Evolutionary conservation across 1,140 invertebrate genomes (phyloP).

Genomic region (Cephus cinctus): DNA sequence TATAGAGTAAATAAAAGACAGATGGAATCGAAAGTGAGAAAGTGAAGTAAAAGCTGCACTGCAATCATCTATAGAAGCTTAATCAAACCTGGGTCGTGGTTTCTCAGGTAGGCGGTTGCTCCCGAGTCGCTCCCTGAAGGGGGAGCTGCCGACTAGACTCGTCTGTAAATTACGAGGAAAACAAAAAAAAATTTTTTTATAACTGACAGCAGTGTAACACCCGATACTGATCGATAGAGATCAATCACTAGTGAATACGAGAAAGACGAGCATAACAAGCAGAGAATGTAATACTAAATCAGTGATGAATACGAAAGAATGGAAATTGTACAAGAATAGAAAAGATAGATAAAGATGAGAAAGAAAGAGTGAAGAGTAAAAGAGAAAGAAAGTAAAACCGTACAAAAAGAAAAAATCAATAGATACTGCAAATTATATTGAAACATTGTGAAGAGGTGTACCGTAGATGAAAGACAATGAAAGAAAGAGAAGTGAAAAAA

Average conservation of each 20-base stretch:
- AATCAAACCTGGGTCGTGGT: slow-evolving; percentile 75
- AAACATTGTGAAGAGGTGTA: no score
- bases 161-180: slow-evolving; percentile 50
- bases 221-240: no score
- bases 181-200: no score
- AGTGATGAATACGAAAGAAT: no score
- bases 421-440: neutral
- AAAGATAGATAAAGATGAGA: no score
- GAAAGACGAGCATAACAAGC: no score
- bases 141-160: slow-evolving; percentile 67
- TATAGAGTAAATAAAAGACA: neutral
- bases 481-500: slow-evolving; percentile 15
- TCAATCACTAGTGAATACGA: no score
- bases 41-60: neutral
- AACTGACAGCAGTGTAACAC: no score
- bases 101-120: slow-evolving; percentile 82
- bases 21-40: neutral
- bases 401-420: neutral
- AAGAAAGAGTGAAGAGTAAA: no score
- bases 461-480: neutral
- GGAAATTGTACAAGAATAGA: no score
- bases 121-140: slow-evolving; percentile 82
- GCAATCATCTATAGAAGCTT: slow-evolving; percentile 47
- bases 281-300: no score
- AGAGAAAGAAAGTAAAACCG: neutral